Base-by-base conservation (phyloP, 1,140 invertebrate species). In the Polypedilum vanderplanki region DNA sequence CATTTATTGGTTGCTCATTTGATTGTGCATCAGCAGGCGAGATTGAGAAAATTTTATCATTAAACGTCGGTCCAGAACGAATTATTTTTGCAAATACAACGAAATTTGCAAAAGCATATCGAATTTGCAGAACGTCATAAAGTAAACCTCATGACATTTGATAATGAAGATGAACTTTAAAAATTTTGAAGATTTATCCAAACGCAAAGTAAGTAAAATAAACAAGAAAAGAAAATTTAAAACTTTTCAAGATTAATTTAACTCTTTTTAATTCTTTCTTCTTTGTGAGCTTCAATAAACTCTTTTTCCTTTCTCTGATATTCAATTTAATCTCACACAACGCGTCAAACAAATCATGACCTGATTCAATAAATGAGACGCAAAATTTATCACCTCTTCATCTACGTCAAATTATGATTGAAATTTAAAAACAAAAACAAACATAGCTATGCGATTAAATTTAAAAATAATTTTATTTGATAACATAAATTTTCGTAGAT, bases 71-170 rank as follows among this genome's bases (percentile, higher is more conserved):
- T 41, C 87, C 94, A 0, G 84, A 88, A 77, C 89, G 91, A 77
- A 97, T 99, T 76, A 96, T 99, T 78, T 99, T 97, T 84, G 98
- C 97, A 57, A 99, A 99, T 87, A 97, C 98, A 0, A 96, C 96
- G 78, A 99, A 99, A 82, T 94, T 94, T 76, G 87, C 89, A 17
- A 95, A n/a, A 93, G 18, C 97, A 97, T 83, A 91, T 99, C 79
- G 88, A 90, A 73, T 91, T 96, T 86, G 95, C 97, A 73, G 86
- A 87, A 10, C 86, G 89, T 41, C 84, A 88, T 9, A 88, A 91
- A 7, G 93, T 99, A 20, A 84, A 88, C 77, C 85, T 88, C 24
- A 96, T 98, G 91, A 99, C 97, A 2, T 98, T 98, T 83, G 98
- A 99, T 83, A 98, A 95, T 80, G 94, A 95, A 83, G 90, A 88